These are phyloP conservation scores for Tarsius wallacei DNA, from an alignment of 2,797 vertebrate species.

Conservation along the genomic window DNA sequence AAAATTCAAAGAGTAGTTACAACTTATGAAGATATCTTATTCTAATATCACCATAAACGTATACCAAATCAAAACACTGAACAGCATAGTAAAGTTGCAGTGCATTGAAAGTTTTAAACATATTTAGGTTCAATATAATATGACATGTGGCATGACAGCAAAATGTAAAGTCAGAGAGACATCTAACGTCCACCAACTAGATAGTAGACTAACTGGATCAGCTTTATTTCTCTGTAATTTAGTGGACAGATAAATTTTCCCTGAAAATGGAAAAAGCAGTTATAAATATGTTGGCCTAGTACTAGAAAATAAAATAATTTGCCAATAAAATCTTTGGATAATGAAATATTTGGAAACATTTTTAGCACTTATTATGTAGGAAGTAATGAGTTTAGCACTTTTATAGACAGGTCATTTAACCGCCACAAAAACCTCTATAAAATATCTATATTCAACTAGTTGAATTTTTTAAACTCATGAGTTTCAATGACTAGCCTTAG, in stretches of 20 bases:
- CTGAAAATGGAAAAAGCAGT: conserved; percentile 44
- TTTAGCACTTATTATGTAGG: background rate
- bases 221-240: conserved; percentile 46
- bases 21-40: conserved; percentile 14
- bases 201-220: background rate
- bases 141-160: background rate
- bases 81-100: background rate
- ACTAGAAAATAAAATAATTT: conserved; percentile 38
- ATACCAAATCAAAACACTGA: background rate
- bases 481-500: conserved; percentile 8
- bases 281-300: background rate
- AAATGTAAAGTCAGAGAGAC: background rate
- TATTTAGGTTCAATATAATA: background rate
- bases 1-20: conserved; percentile 7
- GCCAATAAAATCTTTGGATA: conserved; percentile 20
- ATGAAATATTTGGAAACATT: background rate
- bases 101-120: background rate
- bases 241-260: background rate
- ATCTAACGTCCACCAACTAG: background rate
- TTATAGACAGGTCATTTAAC: conserved; percentile 42
- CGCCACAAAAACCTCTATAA: background rate
- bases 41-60: conserved; percentile 7
- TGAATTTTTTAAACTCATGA: conserved; percentile 14
- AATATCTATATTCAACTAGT: conserved; percentile 18
- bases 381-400: background rate